phyloP scores from a whole-genome alignment of 2,888 invertebrate species.

The Pyrochroa serraticornis region DNA sequence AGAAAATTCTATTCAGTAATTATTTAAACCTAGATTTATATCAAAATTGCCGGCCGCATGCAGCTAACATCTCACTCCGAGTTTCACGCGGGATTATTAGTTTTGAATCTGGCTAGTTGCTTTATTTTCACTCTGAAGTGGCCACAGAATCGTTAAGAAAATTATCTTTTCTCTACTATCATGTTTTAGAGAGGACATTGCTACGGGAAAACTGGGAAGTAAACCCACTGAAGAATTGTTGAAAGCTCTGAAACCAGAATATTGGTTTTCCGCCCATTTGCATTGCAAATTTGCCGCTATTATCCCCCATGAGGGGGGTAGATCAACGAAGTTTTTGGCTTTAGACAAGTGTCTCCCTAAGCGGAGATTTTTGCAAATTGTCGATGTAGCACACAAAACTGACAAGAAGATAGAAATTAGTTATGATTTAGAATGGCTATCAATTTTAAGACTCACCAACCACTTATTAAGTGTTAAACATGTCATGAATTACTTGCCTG shows the following conservation, averaged over 20 bases:
- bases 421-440: constrained; percentile 95
- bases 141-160: not conserved
- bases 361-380: constrained; percentile 86
- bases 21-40: no score
- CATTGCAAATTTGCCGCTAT: constrained; percentile 95
- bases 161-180: constrained; percentile 26
- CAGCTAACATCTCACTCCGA: no score
- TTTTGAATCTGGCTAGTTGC: no score
- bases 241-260: constrained; percentile 78
- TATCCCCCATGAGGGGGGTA: constrained; percentile 72
- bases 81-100: no score
- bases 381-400: constrained; percentile 65
- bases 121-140: constrained; percentile 1
- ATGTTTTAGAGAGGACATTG: constrained; percentile 77
- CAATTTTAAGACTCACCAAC: constrained; percentile 86
- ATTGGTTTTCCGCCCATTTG: constrained; percentile 98
- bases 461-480: constrained; percentile 80
- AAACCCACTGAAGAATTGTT: constrained; percentile 83
- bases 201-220: constrained; percentile 83
- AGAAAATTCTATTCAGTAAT: no score
- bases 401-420: constrained; percentile 64
- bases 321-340: constrained; percentile 84
- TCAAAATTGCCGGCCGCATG: no score
- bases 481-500: constrained; percentile 79
- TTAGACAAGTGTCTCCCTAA: constrained; percentile 96